A percentile compares a stretch with the other conserved stretches of the same genome.
phyloP scores from a whole-genome alignment of 2,113 vertebrate genomes.

The Ginglymostoma cirratum region DNA sequence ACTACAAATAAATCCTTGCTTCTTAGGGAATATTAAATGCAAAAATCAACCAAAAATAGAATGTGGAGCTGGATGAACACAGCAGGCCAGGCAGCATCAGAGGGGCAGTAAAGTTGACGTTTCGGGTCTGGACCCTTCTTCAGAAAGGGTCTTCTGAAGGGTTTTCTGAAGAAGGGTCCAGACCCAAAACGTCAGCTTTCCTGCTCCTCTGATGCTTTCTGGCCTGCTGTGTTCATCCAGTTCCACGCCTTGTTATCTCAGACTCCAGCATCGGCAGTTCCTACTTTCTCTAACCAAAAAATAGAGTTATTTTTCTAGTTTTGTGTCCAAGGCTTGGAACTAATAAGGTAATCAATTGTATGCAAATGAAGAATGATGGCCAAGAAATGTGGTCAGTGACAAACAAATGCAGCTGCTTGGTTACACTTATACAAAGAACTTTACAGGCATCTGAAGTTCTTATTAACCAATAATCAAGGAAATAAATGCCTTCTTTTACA shows the following conservation, averaged over 20 bases:
- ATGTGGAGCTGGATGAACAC: background rate
- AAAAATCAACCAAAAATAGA: background rate
- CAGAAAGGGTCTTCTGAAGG: no score
- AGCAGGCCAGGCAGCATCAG: no score
- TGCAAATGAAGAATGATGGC: background rate
- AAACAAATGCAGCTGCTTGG: background rate
- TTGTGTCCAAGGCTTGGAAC: background rate
- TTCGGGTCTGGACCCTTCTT: no score
- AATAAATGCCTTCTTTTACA: background rate
- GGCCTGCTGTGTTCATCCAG: no score
- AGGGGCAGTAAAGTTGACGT: no score
- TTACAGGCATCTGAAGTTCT: background rate
- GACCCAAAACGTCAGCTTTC: no score
- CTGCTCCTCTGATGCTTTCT: no score
- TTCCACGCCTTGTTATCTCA: no score
- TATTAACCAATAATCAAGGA: background rate
- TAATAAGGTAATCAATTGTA: background rate
- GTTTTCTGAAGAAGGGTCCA: no score
- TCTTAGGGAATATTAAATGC: background rate
- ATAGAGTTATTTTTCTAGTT: background rate
- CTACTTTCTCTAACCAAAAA: no score
- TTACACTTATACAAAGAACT: background rate
- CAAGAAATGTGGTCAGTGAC: background rate
- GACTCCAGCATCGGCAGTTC: no score
- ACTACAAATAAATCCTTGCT: background rate